Evolutionary conservation across 2,113 vertebrate genomes (phyloP).

Genomic region (Seriola aureovittata): DNA sequence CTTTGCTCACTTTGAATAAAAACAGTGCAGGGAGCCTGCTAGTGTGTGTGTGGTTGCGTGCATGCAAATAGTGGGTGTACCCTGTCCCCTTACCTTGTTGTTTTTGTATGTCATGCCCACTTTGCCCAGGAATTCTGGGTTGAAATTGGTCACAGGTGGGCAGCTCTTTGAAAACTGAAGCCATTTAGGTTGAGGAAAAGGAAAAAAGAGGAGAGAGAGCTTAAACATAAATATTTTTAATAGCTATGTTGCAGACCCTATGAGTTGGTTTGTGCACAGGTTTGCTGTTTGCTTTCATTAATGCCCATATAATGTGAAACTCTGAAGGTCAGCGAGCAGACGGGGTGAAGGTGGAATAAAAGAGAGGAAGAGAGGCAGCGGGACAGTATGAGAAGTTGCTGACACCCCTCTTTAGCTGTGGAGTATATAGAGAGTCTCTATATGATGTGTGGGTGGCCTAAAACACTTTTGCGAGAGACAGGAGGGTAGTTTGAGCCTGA

Average conservation of each 20-base stretch:
- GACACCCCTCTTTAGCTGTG: conserved; percentile 56
- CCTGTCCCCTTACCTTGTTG: conserved; percentile 4
- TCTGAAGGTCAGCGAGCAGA: conserved; percentile 23
- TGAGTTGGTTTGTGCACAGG: background rate
- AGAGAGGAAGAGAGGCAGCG: conserved; percentile 11
- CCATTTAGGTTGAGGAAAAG: background rate
- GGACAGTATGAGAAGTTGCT: conserved; percentile 60
- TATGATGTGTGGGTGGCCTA: conserved; percentile 79
- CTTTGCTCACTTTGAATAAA: conserved; percentile 56
- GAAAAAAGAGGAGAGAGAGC: background rate
- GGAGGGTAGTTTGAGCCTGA: conserved; percentile 63
- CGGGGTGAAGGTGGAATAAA: background rate
- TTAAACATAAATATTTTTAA: conserved; percentile 3
- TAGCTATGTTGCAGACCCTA: background rate
- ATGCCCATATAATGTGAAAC: conserved; percentile 22
- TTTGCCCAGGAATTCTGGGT: conserved; percentile 13
- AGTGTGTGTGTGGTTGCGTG: conserved; percentile 6
- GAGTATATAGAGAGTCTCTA: conserved; percentile 61
- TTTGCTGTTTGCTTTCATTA: conserved; percentile 20
- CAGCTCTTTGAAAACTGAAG: conserved; percentile 4
- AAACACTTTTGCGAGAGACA: conserved; percentile 44
- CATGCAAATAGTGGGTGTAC: background rate
- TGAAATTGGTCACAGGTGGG: conserved; percentile 38
- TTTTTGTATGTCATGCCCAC: conserved; percentile 9
- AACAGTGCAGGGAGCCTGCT: conserved; percentile 11